phyloP scores from a whole-genome alignment of 2,888 invertebrate species.

The Idaea aversata region DNA sequence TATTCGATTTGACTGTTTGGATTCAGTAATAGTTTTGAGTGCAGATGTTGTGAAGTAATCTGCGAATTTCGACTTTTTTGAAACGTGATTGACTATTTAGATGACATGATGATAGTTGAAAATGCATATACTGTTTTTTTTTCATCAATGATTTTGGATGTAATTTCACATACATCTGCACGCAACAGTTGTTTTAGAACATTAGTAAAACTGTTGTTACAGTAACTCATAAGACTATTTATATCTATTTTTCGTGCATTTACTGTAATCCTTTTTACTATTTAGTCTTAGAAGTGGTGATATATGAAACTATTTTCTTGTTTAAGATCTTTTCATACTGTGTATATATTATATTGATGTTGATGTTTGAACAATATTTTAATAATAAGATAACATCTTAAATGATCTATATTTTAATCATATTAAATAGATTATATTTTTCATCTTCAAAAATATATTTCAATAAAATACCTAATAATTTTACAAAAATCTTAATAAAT shows the following conservation, averaged over 20 bases:
- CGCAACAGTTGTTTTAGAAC: conserved; percentile 56
- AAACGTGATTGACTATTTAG: background rate
- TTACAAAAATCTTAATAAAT: conserved; percentile 15
- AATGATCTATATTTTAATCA: conserved; percentile 21
- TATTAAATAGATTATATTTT: conserved; percentile 3
- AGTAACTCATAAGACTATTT: conserved; percentile 66
- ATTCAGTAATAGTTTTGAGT: conserved; percentile 53
- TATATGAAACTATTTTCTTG: conserved; percentile 72
- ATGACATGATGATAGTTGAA: background rate
- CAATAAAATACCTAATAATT: conserved; percentile 23
- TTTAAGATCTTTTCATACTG: conserved; percentile 61
- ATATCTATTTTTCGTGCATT: conserved; percentile 79
- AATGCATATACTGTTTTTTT: background rate
- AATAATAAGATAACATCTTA: conserved; percentile 52
- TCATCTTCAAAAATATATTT: conserved; percentile 14
- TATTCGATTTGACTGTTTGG: conserved; percentile 31
- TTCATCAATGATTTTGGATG: background rate
- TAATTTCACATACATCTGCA: conserved; percentile 42
- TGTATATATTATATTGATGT: conserved; percentile 58
- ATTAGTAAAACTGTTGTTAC: conserved; percentile 59
- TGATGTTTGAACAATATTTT: conserved; percentile 60
- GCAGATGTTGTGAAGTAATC: conserved; percentile 42
- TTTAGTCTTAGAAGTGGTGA: conserved; percentile 72
- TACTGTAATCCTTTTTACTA: conserved; percentile 77
- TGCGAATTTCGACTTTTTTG: background rate